Base-by-base conservation (phyloP, 2,113 vertebrate genomes). In the Tichodroma muraria region DNA sequence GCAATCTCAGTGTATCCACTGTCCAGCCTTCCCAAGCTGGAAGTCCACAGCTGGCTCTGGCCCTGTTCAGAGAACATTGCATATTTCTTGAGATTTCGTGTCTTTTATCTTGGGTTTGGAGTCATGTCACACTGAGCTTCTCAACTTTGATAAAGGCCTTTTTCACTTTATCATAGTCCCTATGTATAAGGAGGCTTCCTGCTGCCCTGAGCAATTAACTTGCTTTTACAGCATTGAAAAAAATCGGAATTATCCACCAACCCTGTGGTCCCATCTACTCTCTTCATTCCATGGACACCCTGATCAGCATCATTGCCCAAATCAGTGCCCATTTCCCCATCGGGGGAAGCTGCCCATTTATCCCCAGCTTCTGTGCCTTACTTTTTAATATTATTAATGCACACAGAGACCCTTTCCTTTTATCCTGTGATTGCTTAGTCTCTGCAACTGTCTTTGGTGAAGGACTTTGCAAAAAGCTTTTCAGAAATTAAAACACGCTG, bases 381-480 rank as follows among this genome's bases (percentile, higher is more conserved):
- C 30, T 66, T 75, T 73, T 60, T 69, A 82, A 82, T 93, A 10
- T 13, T n/a, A 2, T 18, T 85, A 60, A 89, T 91, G 87, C 49
- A 68, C 30, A 38, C 38, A 31, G 44, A 91, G 49, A 61, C 18
- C 27, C 45, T 72, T 81, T 57, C 49, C 53, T 72, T 79, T 49
- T 19, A 30, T 57, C 15, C 11, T 3, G 4, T 64, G n/a, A 28
- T 44, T 81, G 4, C 47, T 25, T 44, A n/a, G 53, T 47, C 77
- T 71, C 47, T 79, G 18, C 10, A 18, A 18, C 28, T 59, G 77
- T 52, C 73, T 80, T 86, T 80, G 47, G 57, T 45, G 85, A 93
- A 85, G 66, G 78, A 76, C 87, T 33, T 76, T 53, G 57, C 15
- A 60, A 65, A 95, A 95, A 89, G 87, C 89, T 91, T 91, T 89